Conservation (phyloP, 2,888 invertebrate species). For the Ariolimax columbianus region DNA sequence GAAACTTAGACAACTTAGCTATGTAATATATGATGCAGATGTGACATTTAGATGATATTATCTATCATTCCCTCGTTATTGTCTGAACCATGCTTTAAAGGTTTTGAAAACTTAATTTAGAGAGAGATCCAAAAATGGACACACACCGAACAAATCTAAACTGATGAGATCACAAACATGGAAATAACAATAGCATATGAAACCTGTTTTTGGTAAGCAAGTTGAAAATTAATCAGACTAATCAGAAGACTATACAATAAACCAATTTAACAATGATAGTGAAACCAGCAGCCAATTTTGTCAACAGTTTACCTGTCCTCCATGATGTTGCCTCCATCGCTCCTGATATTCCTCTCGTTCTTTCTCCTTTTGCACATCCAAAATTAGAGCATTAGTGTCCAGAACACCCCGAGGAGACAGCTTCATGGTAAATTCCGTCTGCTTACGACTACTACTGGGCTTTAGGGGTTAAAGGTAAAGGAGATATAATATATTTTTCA, state of each 20-base stretch:
- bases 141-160: neutral
- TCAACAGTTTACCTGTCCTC: conserved; percentile 19
- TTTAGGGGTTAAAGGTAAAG: conserved; percentile 7
- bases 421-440: conserved; percentile 35
- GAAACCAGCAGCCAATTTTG: neutral
- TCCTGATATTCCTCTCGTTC: conserved; percentile 43
- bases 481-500: no score
- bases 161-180: neutral
- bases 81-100: no score
- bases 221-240: neutral
- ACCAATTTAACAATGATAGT: neutral
- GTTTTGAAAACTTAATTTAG: no score
- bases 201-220: no score
- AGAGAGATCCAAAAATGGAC: no score
- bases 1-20: no score
- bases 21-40: no score
- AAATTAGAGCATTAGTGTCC: conserved; percentile 45
- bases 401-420: conserved; percentile 50
- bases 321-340: conserved; percentile 36
- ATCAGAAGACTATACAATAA: neutral
- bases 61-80: no score
- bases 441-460: conserved; percentile 36
- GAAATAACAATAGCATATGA: neutral
- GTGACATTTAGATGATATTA: no score
- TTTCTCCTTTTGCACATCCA: conserved; percentile 47